Conservation (phyloP, 2,797 vertebrate genomes). For the Erithacus rubecula region DNA sequence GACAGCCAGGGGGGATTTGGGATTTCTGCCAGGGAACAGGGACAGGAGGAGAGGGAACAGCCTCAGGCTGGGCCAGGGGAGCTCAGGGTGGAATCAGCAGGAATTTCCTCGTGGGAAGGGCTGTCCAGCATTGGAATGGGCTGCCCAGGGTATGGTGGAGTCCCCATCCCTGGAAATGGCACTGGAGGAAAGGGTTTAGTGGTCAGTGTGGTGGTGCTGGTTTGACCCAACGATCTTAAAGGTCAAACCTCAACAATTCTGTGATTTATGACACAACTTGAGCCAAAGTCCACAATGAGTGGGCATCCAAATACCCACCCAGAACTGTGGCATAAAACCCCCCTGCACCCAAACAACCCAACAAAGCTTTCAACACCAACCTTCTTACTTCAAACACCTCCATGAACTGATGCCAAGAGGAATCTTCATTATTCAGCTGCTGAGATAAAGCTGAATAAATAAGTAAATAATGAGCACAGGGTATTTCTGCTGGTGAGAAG, state of each 20-base stretch:
- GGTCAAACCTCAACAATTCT: not conserved
- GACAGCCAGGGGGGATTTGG: not conserved
- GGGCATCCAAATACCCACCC: not conserved
- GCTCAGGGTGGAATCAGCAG: rapidly evolving
- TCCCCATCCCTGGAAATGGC: not conserved
- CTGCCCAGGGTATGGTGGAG: not conserved
- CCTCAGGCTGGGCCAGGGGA: not conserved
- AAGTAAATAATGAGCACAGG: not conserved
- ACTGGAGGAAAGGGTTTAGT: not conserved
- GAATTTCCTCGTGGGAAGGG: not conserved
- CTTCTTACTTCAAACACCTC: not conserved
- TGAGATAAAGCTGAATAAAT: not conserved
- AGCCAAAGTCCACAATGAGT: not conserved
- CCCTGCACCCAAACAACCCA: not conserved
- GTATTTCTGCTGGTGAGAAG: not conserved
- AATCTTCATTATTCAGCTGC: not conserved
- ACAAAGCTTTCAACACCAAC: not conserved
- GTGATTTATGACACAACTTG: rapidly evolving
- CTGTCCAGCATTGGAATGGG: rapidly evolving
- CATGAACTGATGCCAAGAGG: rapidly evolving
- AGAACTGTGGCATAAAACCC: rapidly evolving
- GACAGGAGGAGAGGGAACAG: not conserved
- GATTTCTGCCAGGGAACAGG: not conserved
- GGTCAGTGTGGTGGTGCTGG: not conserved
- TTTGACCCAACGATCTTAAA: not conserved